A percentile compares a stretch with the other conserved stretches of the same genome.
Evolutionary conservation across 2,113 vertebrate genomes (phyloP).

Genomic region (Leptobrachium leishanense): DNA sequence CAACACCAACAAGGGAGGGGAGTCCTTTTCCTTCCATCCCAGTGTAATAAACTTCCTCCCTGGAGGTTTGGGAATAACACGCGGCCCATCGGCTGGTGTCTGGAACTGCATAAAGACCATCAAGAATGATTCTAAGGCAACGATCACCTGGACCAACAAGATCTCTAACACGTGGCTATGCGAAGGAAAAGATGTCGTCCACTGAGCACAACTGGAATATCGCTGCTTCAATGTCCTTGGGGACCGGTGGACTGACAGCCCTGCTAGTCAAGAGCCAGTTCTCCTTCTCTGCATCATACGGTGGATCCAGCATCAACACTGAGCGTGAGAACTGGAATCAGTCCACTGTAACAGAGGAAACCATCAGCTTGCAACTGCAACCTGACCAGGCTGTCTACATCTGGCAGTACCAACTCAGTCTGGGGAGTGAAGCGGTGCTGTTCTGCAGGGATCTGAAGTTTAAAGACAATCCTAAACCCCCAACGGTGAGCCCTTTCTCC

Average conservation of each 20-base stretch:
- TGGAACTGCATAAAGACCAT: no score
- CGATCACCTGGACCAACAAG: background rate
- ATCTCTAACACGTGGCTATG: constrained; percentile 27
- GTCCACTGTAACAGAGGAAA: constrained; percentile 20
- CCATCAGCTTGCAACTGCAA: background rate
- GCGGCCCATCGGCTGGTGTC: no score
- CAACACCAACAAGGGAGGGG: background rate
- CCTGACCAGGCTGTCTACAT: background rate
- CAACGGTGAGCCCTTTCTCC: no score
- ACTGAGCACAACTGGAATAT: no score
- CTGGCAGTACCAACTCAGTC: constrained; percentile 31
- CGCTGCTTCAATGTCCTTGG: background rate
- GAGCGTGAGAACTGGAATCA: constrained; percentile 37
- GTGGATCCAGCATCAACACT: constrained; percentile 19
- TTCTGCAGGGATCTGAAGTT: no score
- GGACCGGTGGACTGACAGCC: constrained; percentile 1
- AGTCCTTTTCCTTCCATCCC: background rate
- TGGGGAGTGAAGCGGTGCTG: background rate
- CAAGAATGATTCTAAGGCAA: no score
- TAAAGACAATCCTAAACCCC: background rate
- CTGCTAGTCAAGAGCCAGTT: constrained; percentile 25
- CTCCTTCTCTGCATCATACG: constrained; percentile 5
- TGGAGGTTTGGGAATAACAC: no score
- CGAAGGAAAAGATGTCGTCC: constrained; percentile 17
- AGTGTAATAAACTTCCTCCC: no score